These are phyloP conservation scores for Monomorium pharaonis DNA, from an alignment of 1,140 invertebrate species.

Conservation along the genomic window DNA sequence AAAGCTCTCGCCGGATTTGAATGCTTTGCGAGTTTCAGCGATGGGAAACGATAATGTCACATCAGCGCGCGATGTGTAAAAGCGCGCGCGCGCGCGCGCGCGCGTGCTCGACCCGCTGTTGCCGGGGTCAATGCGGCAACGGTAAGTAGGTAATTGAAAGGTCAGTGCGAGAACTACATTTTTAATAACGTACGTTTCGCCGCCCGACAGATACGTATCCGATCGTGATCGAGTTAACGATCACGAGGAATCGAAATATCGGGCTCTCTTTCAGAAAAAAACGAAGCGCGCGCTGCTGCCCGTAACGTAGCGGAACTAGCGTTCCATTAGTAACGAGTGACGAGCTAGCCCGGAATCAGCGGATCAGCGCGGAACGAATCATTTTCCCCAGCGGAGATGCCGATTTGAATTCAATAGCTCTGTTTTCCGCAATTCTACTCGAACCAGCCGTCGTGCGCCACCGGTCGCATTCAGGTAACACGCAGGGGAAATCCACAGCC, in stretches of 20 bases:
- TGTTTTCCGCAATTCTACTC: constrained; percentile 43
- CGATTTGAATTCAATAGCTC: constrained; percentile 58
- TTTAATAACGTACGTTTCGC: constrained; percentile 1
- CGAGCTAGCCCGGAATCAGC: constrained; percentile 44
- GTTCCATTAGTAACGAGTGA: constrained; percentile 41
- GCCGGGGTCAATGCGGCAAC: not conserved
- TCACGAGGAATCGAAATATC: constrained; percentile 26
- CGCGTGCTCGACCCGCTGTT: not conserved
- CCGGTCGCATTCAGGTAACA: constrained; percentile 12
- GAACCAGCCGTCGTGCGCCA: not conserved
- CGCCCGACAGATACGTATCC: not conserved
- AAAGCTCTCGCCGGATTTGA: constrained; percentile 73
- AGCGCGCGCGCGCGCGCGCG: no score
- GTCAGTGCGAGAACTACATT: not conserved
- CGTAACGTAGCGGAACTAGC: constrained; percentile 8
- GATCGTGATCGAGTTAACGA: constrained; percentile 19
- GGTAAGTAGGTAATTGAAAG: constrained; percentile 43
- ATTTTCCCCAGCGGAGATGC: constrained; percentile 41
- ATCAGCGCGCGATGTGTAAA: constrained; percentile 22
- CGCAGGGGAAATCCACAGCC: constrained; percentile 43
- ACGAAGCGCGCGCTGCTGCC: not conserved
- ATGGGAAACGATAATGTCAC: constrained; percentile 42
- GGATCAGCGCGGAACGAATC: constrained; percentile 40
- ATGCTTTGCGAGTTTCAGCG: constrained; percentile 57
- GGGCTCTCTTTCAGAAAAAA: not conserved